Evolutionary conservation across 2,113 vertebrate species (phyloP), one percentile per base, ranked within the genome.

Genomic region (Nothoprocta perdicaria): DNA sequence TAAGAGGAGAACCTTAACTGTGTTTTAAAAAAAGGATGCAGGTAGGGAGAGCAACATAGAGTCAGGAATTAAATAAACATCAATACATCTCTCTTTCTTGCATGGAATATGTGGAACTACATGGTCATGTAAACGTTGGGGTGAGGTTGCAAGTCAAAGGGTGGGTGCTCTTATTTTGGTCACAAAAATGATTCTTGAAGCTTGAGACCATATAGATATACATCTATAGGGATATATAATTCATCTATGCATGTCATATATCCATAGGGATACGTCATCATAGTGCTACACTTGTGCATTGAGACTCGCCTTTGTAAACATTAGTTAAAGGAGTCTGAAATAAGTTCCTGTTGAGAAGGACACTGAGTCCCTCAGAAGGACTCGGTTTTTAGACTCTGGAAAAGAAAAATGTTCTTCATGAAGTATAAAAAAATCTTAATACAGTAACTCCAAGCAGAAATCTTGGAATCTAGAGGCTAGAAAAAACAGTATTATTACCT

Each of bases 31-130:
- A 55, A 50, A 78, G 6, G 9, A 29, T 19, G 83, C 35, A 23
- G 31, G 18, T 72, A 17, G 43, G n/a, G 66, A 79, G 80, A 80
- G 68, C 67, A 89, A 80, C 61, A 29, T 61, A 43, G 82, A 85
- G 79, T 2, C 66, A 50, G 18, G 89, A 62, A 86, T 16, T 1
- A n/a, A 66, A 46, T 26, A 52, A 72, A 48, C 19, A 24, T 6
- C 67, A 57, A 5, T 0, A 0, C 14, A n/a, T 35, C 38, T 38
- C 67, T 38, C 23, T 22, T 62, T 5, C 15, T 23, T n/a, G 13
- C 14, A 67, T 5, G 38, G 74, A 89, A 27, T 6, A 29, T 2
- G 13, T 60, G 55, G 35, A 45, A 63, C 60, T 24, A 48, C 73
- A 10, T 0, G 3, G n/a, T 80, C 58, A 43, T 4, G 19, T 1